Evolutionary conservation across 2,113 vertebrate species (phyloP), one percentile per base, ranked within the genome.

Genomic region (Anas platyrhynchos): DNA sequence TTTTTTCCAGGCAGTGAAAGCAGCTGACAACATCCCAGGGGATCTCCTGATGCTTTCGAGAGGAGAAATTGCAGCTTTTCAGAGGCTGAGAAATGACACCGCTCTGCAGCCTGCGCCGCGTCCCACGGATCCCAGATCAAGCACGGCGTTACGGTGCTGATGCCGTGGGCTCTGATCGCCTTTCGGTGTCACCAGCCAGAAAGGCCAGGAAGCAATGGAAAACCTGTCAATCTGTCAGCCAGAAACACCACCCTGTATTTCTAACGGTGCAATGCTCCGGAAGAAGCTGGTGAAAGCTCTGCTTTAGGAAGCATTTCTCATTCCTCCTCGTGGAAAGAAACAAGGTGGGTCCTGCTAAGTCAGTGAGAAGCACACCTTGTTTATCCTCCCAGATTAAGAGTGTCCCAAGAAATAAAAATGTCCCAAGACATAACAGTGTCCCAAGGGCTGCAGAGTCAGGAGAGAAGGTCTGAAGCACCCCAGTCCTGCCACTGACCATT

Each of bases 1-100:
- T 95, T 86, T 93, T 95, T 95, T 59, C 86, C 16, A 95, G 90
- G 83, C 72, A 2, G 59, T 79, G 86, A 91, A 96, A 96, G 96
- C 96, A 74, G 68, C 67, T 87, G 94, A 91, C 87, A 56, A 85
- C 77, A 31, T 95, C 95, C 86, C 88, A 1, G 0, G 94, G 92
- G 95, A 96, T 61, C 73, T 72, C 88, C 94, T 16, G 9, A 27
- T 81, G 89, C 95, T 93, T 96, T 94, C 50, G 29, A 94, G 94
- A 96, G 89, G 69, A 96, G 93, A 93, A 96, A 91, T 94, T 66
- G 32, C 91, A 83, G 80, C 89, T 93, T 83, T 93, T 86, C 89
- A 86, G 55, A 79, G 87, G 79, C 86, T 93, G 93, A 93, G 83
- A 88, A 85, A 86, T 56, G 89, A 91, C 91, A 91, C 82, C 1